Evolutionary conservation across 2,888 invertebrate species (phyloP).

Genomic region (Sesia apiformis): DNA sequence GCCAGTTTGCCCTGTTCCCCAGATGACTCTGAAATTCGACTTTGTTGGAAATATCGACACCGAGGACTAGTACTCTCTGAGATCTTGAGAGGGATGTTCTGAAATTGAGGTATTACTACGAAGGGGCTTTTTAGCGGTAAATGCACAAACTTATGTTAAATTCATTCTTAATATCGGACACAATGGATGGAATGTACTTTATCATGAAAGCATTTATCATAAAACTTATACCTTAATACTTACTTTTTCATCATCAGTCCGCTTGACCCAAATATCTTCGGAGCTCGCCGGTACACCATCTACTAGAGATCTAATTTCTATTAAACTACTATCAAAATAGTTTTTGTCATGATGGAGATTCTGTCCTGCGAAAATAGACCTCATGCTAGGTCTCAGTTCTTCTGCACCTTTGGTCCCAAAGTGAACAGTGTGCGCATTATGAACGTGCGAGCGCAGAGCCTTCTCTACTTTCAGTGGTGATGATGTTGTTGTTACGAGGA

Average conservation of each 20-base stretch:
- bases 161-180: too few relatives aligned
- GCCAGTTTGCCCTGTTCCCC: too few relatives aligned
- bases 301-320: slow-evolving; percentile 86
- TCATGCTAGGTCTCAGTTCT: slow-evolving; percentile 74
- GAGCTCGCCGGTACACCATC: slow-evolving; percentile 76
- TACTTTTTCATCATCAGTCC: slow-evolving; percentile 75
- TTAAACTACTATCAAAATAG: slow-evolving; percentile 87
- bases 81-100: too few relatives aligned
- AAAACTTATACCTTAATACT: slow-evolving; percentile 19
- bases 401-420: slow-evolving; percentile 76
- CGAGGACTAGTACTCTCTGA: too few relatives aligned
- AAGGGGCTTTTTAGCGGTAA: too few relatives aligned
- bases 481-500: slow-evolving; percentile 51
- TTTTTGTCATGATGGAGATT: slow-evolving; percentile 82
- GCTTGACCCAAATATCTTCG: slow-evolving; percentile 83
- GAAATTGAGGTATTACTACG: too few relatives aligned
- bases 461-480: slow-evolving; percentile 53
- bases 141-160: too few relatives aligned
- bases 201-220: too few relatives aligned
- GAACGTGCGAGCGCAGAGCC: slow-evolving; percentile 61
- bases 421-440: slow-evolving; percentile 80
- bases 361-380: slow-evolving; percentile 73
- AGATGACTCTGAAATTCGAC: too few relatives aligned
- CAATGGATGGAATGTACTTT: too few relatives aligned
- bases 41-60: too few relatives aligned